phyloP scores from a whole-genome alignment of 2,113 vertebrate species.

The Azemiops feae region DNA sequence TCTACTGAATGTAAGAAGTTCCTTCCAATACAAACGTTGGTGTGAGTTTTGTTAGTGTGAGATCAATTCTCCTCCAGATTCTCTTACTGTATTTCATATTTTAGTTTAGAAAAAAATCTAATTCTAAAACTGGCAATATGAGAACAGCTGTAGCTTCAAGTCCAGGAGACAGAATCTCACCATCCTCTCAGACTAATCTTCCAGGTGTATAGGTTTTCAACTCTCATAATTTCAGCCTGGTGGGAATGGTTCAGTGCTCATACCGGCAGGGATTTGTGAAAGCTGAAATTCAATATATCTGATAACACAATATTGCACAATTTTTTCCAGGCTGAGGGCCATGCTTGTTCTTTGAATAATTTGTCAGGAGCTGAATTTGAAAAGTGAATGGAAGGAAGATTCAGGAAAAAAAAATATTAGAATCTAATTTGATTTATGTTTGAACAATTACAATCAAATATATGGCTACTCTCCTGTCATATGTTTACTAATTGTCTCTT shows the following conservation, averaged over 20 bases:
- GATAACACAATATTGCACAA: neutral
- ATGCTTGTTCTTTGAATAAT: neutral
- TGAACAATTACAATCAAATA: neutral
- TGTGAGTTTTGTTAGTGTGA: neutral
- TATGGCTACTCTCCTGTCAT: neutral
- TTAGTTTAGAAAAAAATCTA: neutral
- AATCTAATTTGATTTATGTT: neutral
- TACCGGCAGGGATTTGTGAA: neutral
- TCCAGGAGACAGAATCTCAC: neutral
- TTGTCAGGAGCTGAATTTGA: neutral
- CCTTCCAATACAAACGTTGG: neutral
- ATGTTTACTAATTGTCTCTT: neutral
- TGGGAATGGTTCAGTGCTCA: neutral
- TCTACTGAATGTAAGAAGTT: neutral
- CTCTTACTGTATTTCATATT: neutral
- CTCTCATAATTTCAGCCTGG: neutral
- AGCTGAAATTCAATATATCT: neutral
- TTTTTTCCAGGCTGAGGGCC: neutral
- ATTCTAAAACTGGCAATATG: neutral
- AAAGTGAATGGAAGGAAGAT: neutral
- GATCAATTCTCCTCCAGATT: neutral
- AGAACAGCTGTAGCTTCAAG: neutral
- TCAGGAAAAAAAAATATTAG: neutral
- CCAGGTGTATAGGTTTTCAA: neutral
- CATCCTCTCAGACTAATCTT: neutral